Conservation (phyloP, 1,140 invertebrate genomes). For the Drosophila equinoxialis region DNA sequence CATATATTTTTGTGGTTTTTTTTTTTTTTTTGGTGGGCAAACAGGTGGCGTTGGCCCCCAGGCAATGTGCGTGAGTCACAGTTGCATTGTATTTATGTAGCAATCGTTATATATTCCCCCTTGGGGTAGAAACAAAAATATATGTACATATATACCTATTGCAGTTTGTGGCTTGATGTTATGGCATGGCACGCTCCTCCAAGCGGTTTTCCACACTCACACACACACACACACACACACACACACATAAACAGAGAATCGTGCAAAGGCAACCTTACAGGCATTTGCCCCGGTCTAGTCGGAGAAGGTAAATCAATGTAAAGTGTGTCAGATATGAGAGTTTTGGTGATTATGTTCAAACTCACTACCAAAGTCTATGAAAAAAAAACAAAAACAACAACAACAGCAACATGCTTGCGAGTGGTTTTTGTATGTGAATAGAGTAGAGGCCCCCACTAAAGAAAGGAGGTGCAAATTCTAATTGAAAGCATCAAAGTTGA, state of each 20-base stretch:
- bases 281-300: constrained; percentile 39
- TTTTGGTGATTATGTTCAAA: constrained; percentile 10
- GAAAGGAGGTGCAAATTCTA: background rate
- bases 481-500: constrained; percentile 1
- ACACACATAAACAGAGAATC: constrained; percentile 30
- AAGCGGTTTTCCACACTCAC: constrained; percentile 9
- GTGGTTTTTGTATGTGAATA: background rate
- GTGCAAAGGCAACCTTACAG: constrained; percentile 32
- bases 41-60: constrained; percentile 55
- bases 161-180: background rate
- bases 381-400: background rate
- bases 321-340: constrained; percentile 66
- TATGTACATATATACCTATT: background rate
- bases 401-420: background rate
- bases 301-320: constrained; percentile 57
- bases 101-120: constrained; percentile 47
- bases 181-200: constrained; percentile 42
- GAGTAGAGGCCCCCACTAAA: background rate
- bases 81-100: constrained; percentile 26
- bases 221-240: constrained; percentile 21
- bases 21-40: constrained; percentile 21
- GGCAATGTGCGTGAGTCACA: constrained; percentile 46
- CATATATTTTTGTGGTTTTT: constrained; percentile 28
- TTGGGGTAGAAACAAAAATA: constrained; percentile 18
- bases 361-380: background rate